Evolutionary conservation across 2,797 vertebrate species (phyloP), one percentile per base, ranked within the genome.

Genomic region (Onychomys torridus): DNA sequence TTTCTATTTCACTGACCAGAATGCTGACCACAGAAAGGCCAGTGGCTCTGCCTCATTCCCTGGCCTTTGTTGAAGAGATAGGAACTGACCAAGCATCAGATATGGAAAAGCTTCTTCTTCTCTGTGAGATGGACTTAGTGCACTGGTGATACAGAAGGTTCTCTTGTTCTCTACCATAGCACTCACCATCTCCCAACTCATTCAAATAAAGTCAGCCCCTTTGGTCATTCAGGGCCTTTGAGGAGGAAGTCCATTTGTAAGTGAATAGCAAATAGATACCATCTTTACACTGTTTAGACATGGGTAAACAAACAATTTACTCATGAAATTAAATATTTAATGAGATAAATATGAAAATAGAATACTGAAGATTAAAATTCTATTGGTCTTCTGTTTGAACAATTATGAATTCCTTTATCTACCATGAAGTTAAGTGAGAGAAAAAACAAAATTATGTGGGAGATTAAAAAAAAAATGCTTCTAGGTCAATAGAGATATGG

Each of bases 331-430:
- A n/a, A 87, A 52, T 29, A 37, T 90, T 83, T 87, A 92, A 73
- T 89, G 40, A 84, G 55, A 59, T 87, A 93, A 93, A 77, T 77
- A 76, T 78, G 32, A 61, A 92, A 92, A 69, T 14, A 46, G 34
- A 46, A n/a, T 67, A n/a, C 19, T 71, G 67, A 95, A 76, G 71
- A 89, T 93, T 89, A 85, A 59, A 84, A 89, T 83, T 83, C 46
- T 59, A 59, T 67, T 16, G 57, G n/a, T 2, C 29, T 85, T 94
- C 59, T 21, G 67, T 69, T 79, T 67, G 13, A 91, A n/a, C 55
- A 55, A 85, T 75, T 91, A 91, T 55, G 17, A 57, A 75, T 85
- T 11, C 55, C 10, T 79, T 93, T 95, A 57, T 65, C 61, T 88
- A 32, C 46, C 49, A 8, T 59, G 63, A 90, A 91, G 93, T 25